Base-by-base conservation (phyloP, 2,797 vertebrate genomes). In the Orestias chungarensis region DNA sequence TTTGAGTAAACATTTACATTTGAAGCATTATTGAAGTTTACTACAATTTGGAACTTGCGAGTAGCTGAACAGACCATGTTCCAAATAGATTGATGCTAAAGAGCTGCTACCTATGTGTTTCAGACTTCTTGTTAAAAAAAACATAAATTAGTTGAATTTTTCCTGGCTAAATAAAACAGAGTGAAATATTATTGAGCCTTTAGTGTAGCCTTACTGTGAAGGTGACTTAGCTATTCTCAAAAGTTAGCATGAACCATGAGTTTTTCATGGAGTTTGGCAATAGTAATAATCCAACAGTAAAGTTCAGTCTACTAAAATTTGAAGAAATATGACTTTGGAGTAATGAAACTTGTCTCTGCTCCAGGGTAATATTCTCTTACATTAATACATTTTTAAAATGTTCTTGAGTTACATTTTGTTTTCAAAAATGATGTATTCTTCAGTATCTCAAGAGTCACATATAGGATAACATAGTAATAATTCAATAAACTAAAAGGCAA, bases 251-350 rank as follows among this genome's bases (percentile, higher is more conserved):
- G 61, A 25, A 44, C 64, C 64, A 70, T 82, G 52, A 81, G 83
- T 80, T 78, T 76, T 86, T 75, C 44, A 86, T 80, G 55, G 49
- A 64, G 54, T 6, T 6, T 25, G 68, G 71, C 61, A 64, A 73
- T 14, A 35, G 23, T 29, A 25, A 59, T 20, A 66, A 23, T 43
- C 67, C 43, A 31, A 64, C 33, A 74, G 43, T 25, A 59, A 55
- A 67, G 62, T 57, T 3, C 2, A 20, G 55, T 65, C 50, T 50
- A 40, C 25, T 18, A 35, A 68, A 82, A 44, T 71, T 49, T 40
- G 70, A 43, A 23, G 55, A 78, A 73, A 68, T 71, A 47, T 71
- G 43, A 65, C 52, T 35, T 74, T 49, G 67, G 68, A 77, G 74
- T 76, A 78, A 74, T 79, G 67, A 23, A 66, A 42, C 64, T 78